Evolutionary conservation across 2,888 invertebrate genomes (phyloP).

Genomic region (Cynaeus angustus): DNA sequence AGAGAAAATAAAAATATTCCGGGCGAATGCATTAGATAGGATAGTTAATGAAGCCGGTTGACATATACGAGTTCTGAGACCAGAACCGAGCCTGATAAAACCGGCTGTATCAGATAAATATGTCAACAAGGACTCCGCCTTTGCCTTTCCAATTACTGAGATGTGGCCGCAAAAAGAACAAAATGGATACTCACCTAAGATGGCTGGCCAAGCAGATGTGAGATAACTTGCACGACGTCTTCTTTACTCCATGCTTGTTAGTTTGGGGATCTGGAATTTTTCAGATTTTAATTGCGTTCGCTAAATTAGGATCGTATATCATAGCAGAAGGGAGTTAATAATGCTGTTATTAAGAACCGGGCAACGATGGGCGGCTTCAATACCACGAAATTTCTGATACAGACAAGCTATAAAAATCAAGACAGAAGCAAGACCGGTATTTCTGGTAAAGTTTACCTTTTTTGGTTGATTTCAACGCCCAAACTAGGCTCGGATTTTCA

Average conservation of each 20-base stretch:
- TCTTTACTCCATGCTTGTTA: slow-evolving; percentile 65
- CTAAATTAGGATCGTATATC: slow-evolving; percentile 47
- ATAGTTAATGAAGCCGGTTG: slow-evolving; percentile 66
- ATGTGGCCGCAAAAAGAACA: slow-evolving; percentile 62
- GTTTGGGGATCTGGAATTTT: slow-evolving; percentile 59
- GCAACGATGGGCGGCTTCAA: slow-evolving; percentile 1
- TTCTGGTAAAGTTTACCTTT: too few relatives aligned
- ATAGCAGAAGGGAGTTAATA: slow-evolving; percentile 15
- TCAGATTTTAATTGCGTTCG: slow-evolving; percentile 47
- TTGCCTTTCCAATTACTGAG: slow-evolving; percentile 65
- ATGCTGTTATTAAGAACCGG: slow-evolving; percentile 5
- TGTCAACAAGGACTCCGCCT: slow-evolving; percentile 69
- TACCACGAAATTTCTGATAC: neutral
- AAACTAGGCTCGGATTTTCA: too few relatives aligned
- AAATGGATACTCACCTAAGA: slow-evolving; percentile 68
- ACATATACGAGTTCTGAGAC: slow-evolving; percentile 67
- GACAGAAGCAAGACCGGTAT: slow-evolving; percentile 3
- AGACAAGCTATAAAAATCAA: neutral
- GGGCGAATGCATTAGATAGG: slow-evolving; percentile 63
- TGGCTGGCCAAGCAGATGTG: slow-evolving; percentile 67
- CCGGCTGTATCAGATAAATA: slow-evolving; percentile 70
- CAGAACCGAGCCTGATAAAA: slow-evolving; percentile 66
- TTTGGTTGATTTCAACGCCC: too few relatives aligned
- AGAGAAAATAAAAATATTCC: slow-evolving; percentile 58
- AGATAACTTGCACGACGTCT: slow-evolving; percentile 64